Conservation (phyloP, 1,140 invertebrate species). For the Leptopilina boulardi region DNA sequence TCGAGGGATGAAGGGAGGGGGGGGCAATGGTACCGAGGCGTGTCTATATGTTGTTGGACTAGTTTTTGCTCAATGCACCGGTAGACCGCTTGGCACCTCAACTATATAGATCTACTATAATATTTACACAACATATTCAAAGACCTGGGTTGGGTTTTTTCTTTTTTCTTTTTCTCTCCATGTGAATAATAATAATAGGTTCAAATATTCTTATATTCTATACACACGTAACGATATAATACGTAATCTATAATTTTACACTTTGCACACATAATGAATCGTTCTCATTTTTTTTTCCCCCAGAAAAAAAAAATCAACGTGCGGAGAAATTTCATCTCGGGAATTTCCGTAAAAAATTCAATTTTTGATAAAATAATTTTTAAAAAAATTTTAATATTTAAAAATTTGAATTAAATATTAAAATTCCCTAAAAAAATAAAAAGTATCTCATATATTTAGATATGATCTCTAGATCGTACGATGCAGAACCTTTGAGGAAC, state of each 20-base stretch:
- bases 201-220: not conserved
- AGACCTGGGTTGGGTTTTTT: constrained; percentile 1
- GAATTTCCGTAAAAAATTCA: too few relatives aligned
- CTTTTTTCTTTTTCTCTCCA: not conserved
- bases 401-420: too few relatives aligned
- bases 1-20: constrained; percentile 44
- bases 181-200: constrained; percentile 2
- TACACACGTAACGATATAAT: not conserved
- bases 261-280: not conserved
- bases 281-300: not conserved
- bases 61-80: constrained; percentile 66
- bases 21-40: constrained; percentile 54
- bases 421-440: too few relatives aligned
- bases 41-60: constrained; percentile 62
- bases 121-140: constrained; percentile 11
- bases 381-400: too few relatives aligned
- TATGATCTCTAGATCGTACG: not conserved
- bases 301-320: not conserved
- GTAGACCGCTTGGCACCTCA: constrained; percentile 72
- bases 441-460: too few relatives aligned
- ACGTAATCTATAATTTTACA: constrained; percentile 27
- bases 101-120: constrained; percentile 40
- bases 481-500: not conserved
- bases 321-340: too few relatives aligned
- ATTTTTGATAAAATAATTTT: too few relatives aligned